Base-by-base conservation (phyloP, 1,140 invertebrate genomes). In the Atta colombica region DNA sequence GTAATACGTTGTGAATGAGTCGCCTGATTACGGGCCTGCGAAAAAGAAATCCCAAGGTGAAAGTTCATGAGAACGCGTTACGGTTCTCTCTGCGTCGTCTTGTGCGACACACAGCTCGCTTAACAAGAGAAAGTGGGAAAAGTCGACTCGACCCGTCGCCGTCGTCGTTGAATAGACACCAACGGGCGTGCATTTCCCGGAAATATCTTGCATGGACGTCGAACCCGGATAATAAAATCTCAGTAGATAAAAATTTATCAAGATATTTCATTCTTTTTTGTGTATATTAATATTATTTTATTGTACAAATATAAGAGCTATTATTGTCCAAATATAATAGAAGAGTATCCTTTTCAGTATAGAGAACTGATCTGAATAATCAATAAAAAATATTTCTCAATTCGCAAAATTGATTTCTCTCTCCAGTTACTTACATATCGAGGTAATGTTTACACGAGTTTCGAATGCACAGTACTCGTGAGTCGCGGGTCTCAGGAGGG, bases 21-120 rank as follows among this genome's bases (percentile, higher is more conserved):
- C 68, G 45, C 21, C 31, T 55, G 35, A 85, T 84, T 63, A 75
- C 7, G 18, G 53, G 35, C 3, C 21, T 18, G 51, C 14, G 16
- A 63, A 45, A 71, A 90, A 81, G 89, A 90, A 91, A 91, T 89
- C 45, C 77, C 77, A 85, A 92, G 91, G 89, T 92, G 90, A 92
- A 92, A 92, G 90, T 92, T 90, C 87, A 90, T 75, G 68, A 21
- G 88, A 90, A 91, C 88, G 71, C 49, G 86, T 86, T 60, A 81
- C 77, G 86, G 55, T 87, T 39, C 49, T 3, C 31, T 10, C 8
- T 14, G 21, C n/a, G 74, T 45, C 60, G 65, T 60, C 16, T 63
- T 60, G 49, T 28, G 39, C 68, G 31, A 10, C 53, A 25, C 49
- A 7, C 35, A 35, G 65, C 28, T 63, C 39, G 58, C 28, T 31